Evolutionary conservation across 2,113 vertebrate species (phyloP), one percentile per base, ranked within the genome.

Genomic region (Thamnophis sirtalis): DNA sequence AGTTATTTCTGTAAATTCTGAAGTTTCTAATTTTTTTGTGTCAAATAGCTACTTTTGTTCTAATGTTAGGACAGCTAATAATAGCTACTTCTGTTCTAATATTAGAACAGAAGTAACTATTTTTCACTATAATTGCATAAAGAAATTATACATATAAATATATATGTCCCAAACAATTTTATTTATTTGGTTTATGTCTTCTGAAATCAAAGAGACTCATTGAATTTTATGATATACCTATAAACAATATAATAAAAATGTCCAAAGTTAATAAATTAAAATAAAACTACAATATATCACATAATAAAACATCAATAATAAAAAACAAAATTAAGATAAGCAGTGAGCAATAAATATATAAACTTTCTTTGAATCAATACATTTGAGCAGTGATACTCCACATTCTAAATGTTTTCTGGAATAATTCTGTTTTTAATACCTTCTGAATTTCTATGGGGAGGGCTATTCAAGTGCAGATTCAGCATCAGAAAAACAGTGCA

Each of bases 101-200:
- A 17, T 88, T 21, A 58, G 13, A 22, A 55, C 11, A 9, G 24
- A 89, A 21, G 6, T 43, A 50, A 5, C 73, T 63, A 55, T 73
- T 58, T 51, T 86, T 0, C 0, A 28, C 2, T 28, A 19, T 33
- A 0, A 88, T 54, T 87, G 8, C 26, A 50, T 33, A 0, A 19
- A 1, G 21, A 58, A 19, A 43, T 60, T 51, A n/a, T n/a, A 86
- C 2, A 51, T 51, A 53, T n/a, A 53, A 3, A 60, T 49, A 89
- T 43, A 13, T 56, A 56, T 38, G 9, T 88, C n/a, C 28, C 38
- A 55, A 9, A 24, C 38, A 38, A 56, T 80, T 43, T 21, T 80
- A 9, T 38, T 38, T n/a, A 19, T 80, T 73, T 73, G 1, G 6
- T 73, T 38, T 38, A 73, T 73, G 7, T 43, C 7, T 80, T 38